A percentile compares a stretch with the other conserved stretches of the same genome.
phyloP scores from a whole-genome alignment of 2,797 vertebrate genomes.

The Tangara arthus region DNA sequence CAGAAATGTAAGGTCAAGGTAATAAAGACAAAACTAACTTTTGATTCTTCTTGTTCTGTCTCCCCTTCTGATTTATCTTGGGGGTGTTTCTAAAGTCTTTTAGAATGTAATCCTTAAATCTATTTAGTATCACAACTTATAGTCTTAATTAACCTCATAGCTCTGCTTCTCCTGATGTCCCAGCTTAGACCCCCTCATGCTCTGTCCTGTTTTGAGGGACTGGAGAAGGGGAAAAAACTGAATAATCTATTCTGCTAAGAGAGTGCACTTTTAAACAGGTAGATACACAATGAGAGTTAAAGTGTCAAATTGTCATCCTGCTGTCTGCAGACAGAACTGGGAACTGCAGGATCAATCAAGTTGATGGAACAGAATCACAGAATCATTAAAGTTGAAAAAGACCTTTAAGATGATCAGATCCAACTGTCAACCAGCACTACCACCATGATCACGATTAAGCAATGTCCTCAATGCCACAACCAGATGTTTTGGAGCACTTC shows the following conservation, averaged over 20 bases:
- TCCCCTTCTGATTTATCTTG: not conserved
- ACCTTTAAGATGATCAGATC: not conserved
- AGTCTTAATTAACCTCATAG: not conserved
- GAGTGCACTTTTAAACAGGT: not conserved
- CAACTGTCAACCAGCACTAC: not conserved
- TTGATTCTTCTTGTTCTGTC: not conserved
- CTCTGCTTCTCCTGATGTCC: not conserved
- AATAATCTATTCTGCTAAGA: not conserved
- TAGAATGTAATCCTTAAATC: not conserved
- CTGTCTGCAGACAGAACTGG: not conserved
- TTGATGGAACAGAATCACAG: not conserved
- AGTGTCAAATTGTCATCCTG: not conserved
- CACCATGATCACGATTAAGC: not conserved
- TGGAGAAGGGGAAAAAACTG: not conserved
- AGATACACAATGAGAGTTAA: not conserved
- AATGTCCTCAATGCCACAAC: not conserved
- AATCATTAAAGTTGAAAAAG: not conserved
- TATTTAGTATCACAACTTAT: not conserved
- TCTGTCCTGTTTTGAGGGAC: not conserved
- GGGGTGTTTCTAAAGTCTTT: not conserved
- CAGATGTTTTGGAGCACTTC: not conserved
- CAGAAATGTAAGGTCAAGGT: not conserved
- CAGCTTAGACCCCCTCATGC: not conserved
- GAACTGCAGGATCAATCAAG: not conserved
- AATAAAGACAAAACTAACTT: not conserved